Conservation (phyloP, 2,113 vertebrate genomes). For the Oreochromis tanganicae region DNA sequence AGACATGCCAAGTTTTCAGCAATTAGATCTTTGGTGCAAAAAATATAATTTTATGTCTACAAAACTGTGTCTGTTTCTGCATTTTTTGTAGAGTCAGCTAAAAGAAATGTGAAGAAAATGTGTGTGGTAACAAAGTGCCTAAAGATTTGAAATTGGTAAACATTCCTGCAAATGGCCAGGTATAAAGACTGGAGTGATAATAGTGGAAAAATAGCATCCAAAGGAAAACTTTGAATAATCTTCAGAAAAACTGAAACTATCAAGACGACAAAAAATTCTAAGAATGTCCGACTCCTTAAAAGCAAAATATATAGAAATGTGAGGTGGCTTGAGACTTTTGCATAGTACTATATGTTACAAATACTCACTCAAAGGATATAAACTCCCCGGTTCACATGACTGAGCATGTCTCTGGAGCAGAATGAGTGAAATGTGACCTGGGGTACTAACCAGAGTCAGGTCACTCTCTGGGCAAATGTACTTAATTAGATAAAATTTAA, state of each 20-base stretch:
- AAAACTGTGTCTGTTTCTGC: neutral
- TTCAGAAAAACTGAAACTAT: neutral
- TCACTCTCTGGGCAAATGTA: neutral
- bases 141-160: neutral
- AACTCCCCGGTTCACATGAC: neutral
- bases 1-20: neutral
- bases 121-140: neutral
- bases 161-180: neutral
- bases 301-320: neutral
- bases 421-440: neutral
- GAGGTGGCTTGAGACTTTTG: neutral
- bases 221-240: neutral
- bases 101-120: neutral
- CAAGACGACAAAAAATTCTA: neutral
- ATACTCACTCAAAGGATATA: neutral
- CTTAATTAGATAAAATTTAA: neutral
- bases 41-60: neutral
- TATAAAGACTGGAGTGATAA: neutral
- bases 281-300: neutral
- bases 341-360: neutral
- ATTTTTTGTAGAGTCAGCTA: neutral
- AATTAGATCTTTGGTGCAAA: neutral
- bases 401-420: neutral
- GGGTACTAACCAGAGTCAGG: neutral
- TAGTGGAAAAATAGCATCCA: neutral